Evolutionary conservation across 2,113 vertebrate genomes (phyloP).

Genomic region (Gopherus flavomarginatus): DNA sequence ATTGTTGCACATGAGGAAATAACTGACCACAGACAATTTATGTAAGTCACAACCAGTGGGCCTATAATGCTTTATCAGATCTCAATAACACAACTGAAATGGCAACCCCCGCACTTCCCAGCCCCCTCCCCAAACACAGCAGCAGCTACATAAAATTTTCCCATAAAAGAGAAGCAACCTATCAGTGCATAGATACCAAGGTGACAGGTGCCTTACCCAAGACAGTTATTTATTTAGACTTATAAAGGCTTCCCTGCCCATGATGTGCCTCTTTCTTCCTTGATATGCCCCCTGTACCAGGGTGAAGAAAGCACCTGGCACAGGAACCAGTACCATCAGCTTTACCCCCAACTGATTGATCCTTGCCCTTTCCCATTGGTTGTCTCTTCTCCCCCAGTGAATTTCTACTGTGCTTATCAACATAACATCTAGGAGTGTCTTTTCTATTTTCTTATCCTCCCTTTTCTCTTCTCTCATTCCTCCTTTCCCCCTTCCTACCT

Average conservation of each 20-base stretch:
- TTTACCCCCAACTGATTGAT: background rate
- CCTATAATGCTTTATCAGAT: background rate
- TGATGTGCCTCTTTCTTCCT: background rate
- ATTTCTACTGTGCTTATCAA: background rate
- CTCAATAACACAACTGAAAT: background rate
- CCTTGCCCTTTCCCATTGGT: background rate
- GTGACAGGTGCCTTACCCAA: background rate
- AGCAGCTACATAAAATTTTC: background rate
- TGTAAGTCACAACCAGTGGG: background rate
- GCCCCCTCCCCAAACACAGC: background rate
- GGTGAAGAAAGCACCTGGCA: background rate
- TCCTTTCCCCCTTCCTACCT: too few species aligned
- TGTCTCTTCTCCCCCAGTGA: background rate
- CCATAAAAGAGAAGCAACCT: background rate
- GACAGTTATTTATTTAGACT: background rate
- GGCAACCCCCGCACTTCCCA: fast-evolving
- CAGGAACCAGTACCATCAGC: too few species aligned
- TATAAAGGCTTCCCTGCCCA: background rate
- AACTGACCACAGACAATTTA: background rate
- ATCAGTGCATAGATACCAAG: background rate
- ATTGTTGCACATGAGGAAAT: background rate
- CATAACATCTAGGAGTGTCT: background rate
- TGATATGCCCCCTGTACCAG: background rate
- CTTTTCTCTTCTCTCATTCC: background rate
- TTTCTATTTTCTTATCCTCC: background rate